Percentiles rank a stretch among this genome's conserved stretches.
Evolutionary conservation across 2,113 vertebrate species (phyloP).

Genomic region (Hippocampus abdominalis): DNA sequence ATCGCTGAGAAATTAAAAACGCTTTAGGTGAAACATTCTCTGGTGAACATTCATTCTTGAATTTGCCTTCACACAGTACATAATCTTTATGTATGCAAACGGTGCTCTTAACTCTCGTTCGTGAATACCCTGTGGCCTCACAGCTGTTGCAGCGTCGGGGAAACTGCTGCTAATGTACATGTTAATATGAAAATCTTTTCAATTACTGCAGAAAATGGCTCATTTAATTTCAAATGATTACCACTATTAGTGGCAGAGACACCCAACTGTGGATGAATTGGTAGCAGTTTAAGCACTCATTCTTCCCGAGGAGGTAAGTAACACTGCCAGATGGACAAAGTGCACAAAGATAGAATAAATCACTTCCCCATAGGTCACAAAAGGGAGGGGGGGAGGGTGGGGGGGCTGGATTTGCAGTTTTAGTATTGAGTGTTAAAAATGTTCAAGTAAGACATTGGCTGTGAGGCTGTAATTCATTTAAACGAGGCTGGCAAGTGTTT

Average conservation of each 20-base stretch:
- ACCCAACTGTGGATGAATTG: constrained; percentile 37
- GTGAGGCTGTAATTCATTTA: constrained; percentile 41
- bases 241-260: constrained; percentile 37
- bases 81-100: not conserved
- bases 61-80: constrained; percentile 2
- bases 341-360: constrained; percentile 60
- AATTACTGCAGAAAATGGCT: constrained; percentile 46
- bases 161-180: constrained; percentile 28
- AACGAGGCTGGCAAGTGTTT: constrained; percentile 39
- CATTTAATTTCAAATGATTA: constrained; percentile 49
- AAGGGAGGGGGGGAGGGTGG: not conserved
- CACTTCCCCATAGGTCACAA: constrained; percentile 55
- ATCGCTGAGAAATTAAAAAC: not conserved
- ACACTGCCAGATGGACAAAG: constrained; percentile 64
- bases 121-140: constrained; percentile 16
- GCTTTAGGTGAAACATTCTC: not conserved
- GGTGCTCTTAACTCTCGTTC: constrained; percentile 10
- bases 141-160: constrained; percentile 6
- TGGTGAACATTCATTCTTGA: constrained; percentile 6
- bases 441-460: constrained; percentile 22
- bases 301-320: constrained; percentile 59
- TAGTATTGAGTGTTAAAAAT: constrained; percentile 43
- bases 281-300: constrained; percentile 55
- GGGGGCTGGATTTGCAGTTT: constrained; percentile 43
- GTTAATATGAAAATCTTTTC: constrained; percentile 41